A percentile compares a stretch with the other conserved stretches of the same genome.
phyloP scores from a whole-genome alignment of 2,888 invertebrate species.

The Tupiocoris notatus region DNA sequence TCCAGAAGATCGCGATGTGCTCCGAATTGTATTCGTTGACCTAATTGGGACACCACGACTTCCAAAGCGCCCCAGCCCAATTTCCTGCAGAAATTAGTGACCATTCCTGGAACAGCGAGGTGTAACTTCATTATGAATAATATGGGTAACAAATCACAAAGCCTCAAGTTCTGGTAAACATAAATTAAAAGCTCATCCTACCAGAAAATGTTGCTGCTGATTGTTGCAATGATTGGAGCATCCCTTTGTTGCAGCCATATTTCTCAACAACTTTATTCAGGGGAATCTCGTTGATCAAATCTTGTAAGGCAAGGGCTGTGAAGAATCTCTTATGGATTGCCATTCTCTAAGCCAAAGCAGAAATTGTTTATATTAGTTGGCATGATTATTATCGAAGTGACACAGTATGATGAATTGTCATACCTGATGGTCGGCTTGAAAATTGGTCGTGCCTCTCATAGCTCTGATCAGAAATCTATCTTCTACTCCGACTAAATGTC shows the following conservation, averaged over 20 bases:
- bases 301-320: constrained; percentile 86
- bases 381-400: background rate
- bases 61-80: constrained; percentile 91
- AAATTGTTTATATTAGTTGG: background rate
- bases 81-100: constrained; percentile 90
- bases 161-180: too few relatives aligned
- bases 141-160: too few relatives aligned
- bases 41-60: constrained; percentile 86
- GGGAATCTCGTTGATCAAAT: constrained; percentile 87
- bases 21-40: constrained; percentile 90
- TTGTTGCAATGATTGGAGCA: constrained; percentile 91
- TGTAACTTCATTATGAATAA: too few relatives aligned
- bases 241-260: constrained; percentile 82
- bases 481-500: constrained; percentile 81
- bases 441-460: constrained; percentile 65
- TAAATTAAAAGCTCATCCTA: too few relatives aligned
- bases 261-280: constrained; percentile 77
- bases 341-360: constrained; percentile 50
- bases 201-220: constrained; percentile 93
- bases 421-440: constrained; percentile 61
- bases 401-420: constrained; percentile 1
- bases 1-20: constrained; percentile 90
- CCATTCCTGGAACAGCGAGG: constrained; percentile 78
- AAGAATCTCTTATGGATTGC: constrained; percentile 68
- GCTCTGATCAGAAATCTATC: constrained; percentile 81